These are phyloP conservation scores for Sterrhoptilus dennistouni DNA, from an alignment of 2,113 vertebrate species.

Conservation along the genomic window DNA sequence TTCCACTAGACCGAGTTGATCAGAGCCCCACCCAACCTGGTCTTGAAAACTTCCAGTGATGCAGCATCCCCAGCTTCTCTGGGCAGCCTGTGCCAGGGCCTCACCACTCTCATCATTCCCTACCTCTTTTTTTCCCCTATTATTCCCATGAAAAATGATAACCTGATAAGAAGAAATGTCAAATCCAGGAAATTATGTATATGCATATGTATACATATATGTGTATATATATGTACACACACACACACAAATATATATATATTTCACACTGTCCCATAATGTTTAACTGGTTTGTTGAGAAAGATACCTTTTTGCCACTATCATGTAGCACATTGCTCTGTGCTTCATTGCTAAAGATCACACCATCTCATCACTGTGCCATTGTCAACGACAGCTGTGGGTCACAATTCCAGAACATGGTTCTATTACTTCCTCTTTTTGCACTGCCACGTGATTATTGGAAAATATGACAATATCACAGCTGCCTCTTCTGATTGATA, in stretches of 20 bases:
- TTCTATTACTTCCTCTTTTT: neutral
- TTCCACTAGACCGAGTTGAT: neutral
- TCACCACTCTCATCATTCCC: neutral
- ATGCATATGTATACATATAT: too few relatives aligned
- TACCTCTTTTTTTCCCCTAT: rapidly evolving
- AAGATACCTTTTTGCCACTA: neutral
- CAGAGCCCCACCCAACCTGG: neutral
- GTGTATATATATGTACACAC: neutral
- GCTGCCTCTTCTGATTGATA: neutral
- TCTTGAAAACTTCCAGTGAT: neutral
- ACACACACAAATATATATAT: neutral
- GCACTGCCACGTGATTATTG: neutral
- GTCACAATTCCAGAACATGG: neutral
- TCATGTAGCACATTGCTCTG: neutral
- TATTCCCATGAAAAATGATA: neutral
- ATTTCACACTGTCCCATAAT: neutral
- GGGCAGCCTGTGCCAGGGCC: too few relatives aligned
- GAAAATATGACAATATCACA: neutral
- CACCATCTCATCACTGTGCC: neutral
- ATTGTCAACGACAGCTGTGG: neutral
- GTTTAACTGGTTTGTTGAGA: neutral
- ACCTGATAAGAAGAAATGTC: neutral
- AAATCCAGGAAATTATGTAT: neutral
- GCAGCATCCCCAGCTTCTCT: neutral
- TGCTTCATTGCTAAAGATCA: neutral